These are phyloP conservation scores for Lamellibrachia columna DNA, from an alignment of 2,888 invertebrate species.

Conservation along the genomic window DNA sequence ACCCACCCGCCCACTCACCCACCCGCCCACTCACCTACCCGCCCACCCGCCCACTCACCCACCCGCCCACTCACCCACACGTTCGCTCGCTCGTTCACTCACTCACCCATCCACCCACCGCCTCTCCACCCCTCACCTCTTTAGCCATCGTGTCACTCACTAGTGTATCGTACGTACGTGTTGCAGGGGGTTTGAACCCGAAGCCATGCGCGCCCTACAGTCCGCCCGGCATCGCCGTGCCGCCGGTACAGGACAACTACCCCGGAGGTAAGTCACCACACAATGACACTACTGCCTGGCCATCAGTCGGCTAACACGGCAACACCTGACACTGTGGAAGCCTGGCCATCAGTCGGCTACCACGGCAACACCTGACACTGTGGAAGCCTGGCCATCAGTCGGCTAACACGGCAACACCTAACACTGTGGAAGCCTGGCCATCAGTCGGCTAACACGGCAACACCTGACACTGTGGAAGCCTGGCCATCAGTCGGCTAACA, in stretches of 20 bases:
- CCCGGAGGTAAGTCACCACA: not conserved
- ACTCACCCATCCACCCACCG: not conserved
- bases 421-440: not conserved
- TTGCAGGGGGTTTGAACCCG: not conserved
- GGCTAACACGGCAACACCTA: not conserved
- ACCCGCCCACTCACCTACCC: too few species aligned
- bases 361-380: not conserved
- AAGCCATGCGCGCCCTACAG: not conserved
- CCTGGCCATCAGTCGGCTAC: not conserved
- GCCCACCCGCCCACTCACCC: not conserved
- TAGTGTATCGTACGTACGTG: not conserved
- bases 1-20: not conserved
- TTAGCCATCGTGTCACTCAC: too few species aligned
- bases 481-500: not conserved
- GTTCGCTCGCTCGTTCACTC: not conserved
- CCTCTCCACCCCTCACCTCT: not conserved
- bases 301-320: not conserved
- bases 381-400: not conserved
- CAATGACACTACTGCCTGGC: not conserved
- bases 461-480: not conserved
- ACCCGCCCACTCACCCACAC: too few species aligned
- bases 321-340: not conserved
- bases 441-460: not conserved
- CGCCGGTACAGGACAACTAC: conserved; percentile 11
- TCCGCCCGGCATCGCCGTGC: not conserved